Evolutionary conservation across 1,140 invertebrate species (phyloP), one percentile per base, ranked within the genome.

Genomic region (Mesaphorura yosii): DNA sequence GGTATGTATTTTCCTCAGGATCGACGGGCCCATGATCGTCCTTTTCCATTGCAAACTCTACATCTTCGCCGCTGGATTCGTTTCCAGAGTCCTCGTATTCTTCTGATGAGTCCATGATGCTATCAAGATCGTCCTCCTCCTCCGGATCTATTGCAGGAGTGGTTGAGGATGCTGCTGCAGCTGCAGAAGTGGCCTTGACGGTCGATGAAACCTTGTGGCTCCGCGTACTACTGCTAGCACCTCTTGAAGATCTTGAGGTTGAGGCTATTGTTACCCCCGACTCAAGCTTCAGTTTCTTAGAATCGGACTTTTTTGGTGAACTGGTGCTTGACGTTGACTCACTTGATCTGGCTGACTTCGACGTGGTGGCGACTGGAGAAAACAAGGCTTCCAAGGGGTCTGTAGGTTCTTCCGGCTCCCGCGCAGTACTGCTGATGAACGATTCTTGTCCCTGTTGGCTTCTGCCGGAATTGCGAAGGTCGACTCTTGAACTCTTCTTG

Each of bases 1-100:
- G 85, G 77, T 90, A 95, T 59, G 94, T 89, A 62, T 95, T 86
- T 64, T 89, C 86, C 54, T 76, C 78, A 66, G 82, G 76, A 70
- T 88, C 86, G 63, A 79, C 77, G 57, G 76, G 76, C 71, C 78
- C 81, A 56, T 79, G 78, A 56, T 81, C 78, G 68, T 92, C 88
- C 64, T 86, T 81, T 74, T 90, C 88, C 53, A 69, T 67, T 45
- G 84, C 82, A 75, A 88, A 88, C 68, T 86, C 83, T 66, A 89
- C 87, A 74, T 92, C 88, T 67, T 90, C 86, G 59, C 86, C 86
- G 65, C 83, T 88, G 23, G 85, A 88, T 70, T 91, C 89, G 69
- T 91, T 90, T 44, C 85, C 86, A 57, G 85, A 89, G 70, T 91
- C 88, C 63, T 87, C 82, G 73, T 87, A 84, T 67, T 92, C 87